A percentile compares a stretch with the other conserved stretches of the same genome.
Conservation (phyloP, 2,797 vertebrate genomes). For the Rousettus madagascariensis region DNA sequence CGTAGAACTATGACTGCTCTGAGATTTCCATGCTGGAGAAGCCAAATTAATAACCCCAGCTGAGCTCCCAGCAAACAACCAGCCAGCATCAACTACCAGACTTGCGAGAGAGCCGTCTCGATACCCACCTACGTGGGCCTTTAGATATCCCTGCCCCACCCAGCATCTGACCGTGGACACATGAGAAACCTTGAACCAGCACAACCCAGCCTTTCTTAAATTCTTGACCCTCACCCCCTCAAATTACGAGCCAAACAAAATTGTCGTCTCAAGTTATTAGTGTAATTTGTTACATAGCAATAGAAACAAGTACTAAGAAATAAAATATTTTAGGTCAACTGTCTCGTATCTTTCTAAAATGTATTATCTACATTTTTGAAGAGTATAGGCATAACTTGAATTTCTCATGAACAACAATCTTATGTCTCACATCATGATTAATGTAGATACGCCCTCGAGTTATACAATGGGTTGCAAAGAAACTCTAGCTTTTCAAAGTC, state of each 20-base stretch:
- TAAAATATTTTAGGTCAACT: background rate
- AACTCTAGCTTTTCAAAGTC: background rate
- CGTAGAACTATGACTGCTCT: background rate
- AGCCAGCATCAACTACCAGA: background rate
- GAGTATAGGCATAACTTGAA: background rate
- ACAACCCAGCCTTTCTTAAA: background rate
- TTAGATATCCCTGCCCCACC: background rate
- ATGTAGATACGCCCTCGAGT: background rate
- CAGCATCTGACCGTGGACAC: background rate
- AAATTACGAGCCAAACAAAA: background rate
- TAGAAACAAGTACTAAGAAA: slow-evolving; percentile 23
- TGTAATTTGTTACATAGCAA: background rate
- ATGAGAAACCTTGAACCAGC: background rate
- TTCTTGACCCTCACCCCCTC: background rate
- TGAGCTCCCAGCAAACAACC: background rate
- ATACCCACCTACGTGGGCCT: background rate
- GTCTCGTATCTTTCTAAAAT: background rate
- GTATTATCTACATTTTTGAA: background rate
- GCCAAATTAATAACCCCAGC: background rate
- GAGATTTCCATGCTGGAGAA: background rate
- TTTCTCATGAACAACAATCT: background rate
- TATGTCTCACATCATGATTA: background rate
- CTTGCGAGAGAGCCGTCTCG: background rate
- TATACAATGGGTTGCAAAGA: background rate
- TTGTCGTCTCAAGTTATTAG: background rate